Evolutionary conservation across 2,888 invertebrate species (phyloP), one percentile per base, ranked within the genome.

Genomic region (Oxyteleia sp.): DNA sequence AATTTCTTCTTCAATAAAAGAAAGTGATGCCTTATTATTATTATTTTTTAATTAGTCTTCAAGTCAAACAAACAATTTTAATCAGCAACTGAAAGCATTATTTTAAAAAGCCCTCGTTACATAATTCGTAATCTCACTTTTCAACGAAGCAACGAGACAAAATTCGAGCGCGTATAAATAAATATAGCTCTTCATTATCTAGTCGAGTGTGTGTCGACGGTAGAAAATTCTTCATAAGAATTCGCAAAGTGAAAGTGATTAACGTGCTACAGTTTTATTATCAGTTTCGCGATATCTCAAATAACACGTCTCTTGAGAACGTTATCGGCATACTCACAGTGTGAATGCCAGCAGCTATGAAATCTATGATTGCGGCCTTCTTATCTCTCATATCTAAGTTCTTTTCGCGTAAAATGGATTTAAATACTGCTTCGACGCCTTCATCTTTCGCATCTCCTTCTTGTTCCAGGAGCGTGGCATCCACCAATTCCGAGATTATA

Each of bases 301-400:
- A 75, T 69, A 74, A 69, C 68, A 68, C 55, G 78, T 61, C 68
- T 64, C 66, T 64, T 29, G 59, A 16, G 45, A 53, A 23, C 49
- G 63, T 71, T 82, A 71, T 82, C 64, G 47, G 61, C 38, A 78
- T 72, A 87, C 93, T 94, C 92, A 97, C 96, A 91, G 98, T 97
- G 92, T 97, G 97, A 90, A 98, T 97, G 53, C 97, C 97, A 35
- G 97, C 97, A 5, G 97, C 96, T 87, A 98, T 96, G 89, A 98
- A 97, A 93, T 98, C 98, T 49, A 98, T 96, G 64, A 97, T 96
- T 0, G 97, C 97, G 0, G 97, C 96, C 90, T 96, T 97, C 93
- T 97, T 97, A 90, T 98, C 98, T 59, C 96, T 94, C 89, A 96
- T 95, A 89, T 97, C 97, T 49, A 97, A 94, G 79, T 95, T 95